Evolutionary conservation across 2,888 invertebrate genomes (phyloP), one percentile per base, ranked within the genome.

Genomic region (Cynaeus angustus): DNA sequence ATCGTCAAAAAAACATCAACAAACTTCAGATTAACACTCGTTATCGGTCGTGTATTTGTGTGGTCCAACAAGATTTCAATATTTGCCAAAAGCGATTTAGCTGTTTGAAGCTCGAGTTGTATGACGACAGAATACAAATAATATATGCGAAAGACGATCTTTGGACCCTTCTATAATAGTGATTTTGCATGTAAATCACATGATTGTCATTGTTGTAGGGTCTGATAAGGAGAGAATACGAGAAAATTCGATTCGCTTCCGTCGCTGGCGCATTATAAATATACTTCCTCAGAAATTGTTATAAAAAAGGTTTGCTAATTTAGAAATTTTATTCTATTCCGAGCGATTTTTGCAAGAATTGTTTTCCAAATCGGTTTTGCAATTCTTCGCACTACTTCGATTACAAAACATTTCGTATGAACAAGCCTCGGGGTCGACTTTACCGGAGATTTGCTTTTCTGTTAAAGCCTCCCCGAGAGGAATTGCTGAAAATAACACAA

Each of bases 111-210:
- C 46, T 33, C 14, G 45, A 59, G 46, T 30, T 59, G 59, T 59
- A 30, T 59, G 59, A 45, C 45, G 59, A 59, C 59, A 45, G 59
- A 59, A 59, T 59, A 30, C 59, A 46, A 59, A 59, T 59, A 59
- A 59, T 59, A 59, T 59, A 59, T 59, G 59, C 45, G 45, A 59
- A 59, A 59, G 59, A 59, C 61, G 61, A 50, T 48, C 50, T 61
- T 38, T 61, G 38, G 48, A 61, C 61, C 48, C 48, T 46, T 46
- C 33, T 50, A 33, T 61, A 59, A 43, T 61, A 61, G 61, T 50
- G 48, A 61, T 61, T 61, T 37, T 61, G 48, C 48, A 61, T 61
- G 50, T 61, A 61, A 59, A 59, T 59, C 59, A 50, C 48, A 37
- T 50, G 48, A 61, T 61, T 48, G 38, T 48, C 33, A 50, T 50